Base-by-base conservation (phyloP, 2,888 invertebrate genomes). In the Drosophila prostipennis region DNA sequence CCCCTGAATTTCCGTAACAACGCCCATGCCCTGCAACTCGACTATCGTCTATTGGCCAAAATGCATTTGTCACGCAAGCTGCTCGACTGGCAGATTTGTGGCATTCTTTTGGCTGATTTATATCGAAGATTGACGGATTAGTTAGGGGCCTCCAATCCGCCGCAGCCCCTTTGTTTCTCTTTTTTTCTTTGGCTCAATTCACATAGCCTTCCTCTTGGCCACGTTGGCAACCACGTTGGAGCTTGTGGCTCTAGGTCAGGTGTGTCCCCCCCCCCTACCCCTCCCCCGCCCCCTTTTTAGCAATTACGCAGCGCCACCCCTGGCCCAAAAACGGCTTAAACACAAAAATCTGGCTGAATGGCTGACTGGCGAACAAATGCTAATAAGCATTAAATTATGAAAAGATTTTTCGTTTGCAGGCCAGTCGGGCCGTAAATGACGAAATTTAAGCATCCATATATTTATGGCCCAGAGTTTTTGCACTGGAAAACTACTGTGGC, bases 401-500 rank as follows among this genome's bases (percentile, higher is more conserved):
- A 81, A 86, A 84, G 60, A 75, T 80, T 84, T 77, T 77, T 80
- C 70, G 37, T 83, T 80, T 59, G 64, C 68, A 57, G 73, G 69
- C 70, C 81, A 81, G 85, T 59, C 85, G 65, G 71, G 87, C 65
- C 85, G 81, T 82, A 87, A 82, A 82, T 85, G 81, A 81, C 82
- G 87, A 84, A 82, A 77, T 79, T 84, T 84, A 81, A 87, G 82
- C 79, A 87, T 69, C 75, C 75, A 82, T 82, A 84, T 82, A 87
- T 84, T 82, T 82, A 82, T 87, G 75, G 85, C 79, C 85, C 87
- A 82, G 87, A 82, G 85, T 87, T 87, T 82, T 82, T 87, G 85
- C 87, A 87, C 87, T 87, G 85, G 87, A 87, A 81, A 84, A 57
- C 76, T 54, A 78, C 70, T 69, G 68, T 53, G 19, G 19, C 19